Evolutionary conservation across 2,113 vertebrate species (phyloP).

Genomic region (Steatornis caripensis): DNA sequence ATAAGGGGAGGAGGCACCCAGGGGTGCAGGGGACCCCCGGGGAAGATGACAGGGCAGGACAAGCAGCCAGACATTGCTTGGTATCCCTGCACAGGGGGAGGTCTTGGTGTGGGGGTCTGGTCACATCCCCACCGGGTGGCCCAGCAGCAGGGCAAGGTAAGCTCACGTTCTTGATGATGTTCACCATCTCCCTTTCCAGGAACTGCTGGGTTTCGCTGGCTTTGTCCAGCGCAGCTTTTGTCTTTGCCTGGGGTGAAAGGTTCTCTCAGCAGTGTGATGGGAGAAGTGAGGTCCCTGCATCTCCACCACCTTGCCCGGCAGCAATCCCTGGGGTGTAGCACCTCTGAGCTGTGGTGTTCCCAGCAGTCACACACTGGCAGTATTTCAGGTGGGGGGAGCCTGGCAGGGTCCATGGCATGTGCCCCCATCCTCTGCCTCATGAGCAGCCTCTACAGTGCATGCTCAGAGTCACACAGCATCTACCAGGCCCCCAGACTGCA

Average conservation of each 20-base stretch:
- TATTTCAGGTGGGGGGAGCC: background rate
- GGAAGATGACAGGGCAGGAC: background rate
- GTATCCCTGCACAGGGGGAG: background rate
- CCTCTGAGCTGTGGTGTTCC: background rate
- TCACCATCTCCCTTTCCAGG: conserved; percentile 56
- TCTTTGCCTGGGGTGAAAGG: conserved; percentile 46
- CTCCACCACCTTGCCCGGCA: background rate
- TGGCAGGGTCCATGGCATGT: background rate
- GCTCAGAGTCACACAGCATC: background rate
- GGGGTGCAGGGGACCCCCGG: background rate
- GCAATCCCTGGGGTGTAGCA: background rate
- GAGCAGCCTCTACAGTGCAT: background rate
- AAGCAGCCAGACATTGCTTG: background rate
- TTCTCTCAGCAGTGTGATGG: background rate
- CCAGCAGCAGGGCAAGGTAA: background rate
- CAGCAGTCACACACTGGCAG: background rate
- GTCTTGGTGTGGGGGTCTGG: background rate
- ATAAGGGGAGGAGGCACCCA: background rate
- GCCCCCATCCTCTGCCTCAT: background rate
- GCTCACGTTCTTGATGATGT: conserved; percentile 78
- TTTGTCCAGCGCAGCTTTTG: conserved; percentile 37
- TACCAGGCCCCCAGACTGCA: background rate
- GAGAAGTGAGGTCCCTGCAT: background rate
- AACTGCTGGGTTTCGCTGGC: conserved; percentile 63
- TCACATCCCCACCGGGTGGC: rapidly evolving